These are phyloP conservation scores for Himalopsyche kuldschensis DNA, from an alignment of 2,888 invertebrate genomes.

Conservation along the genomic window DNA sequence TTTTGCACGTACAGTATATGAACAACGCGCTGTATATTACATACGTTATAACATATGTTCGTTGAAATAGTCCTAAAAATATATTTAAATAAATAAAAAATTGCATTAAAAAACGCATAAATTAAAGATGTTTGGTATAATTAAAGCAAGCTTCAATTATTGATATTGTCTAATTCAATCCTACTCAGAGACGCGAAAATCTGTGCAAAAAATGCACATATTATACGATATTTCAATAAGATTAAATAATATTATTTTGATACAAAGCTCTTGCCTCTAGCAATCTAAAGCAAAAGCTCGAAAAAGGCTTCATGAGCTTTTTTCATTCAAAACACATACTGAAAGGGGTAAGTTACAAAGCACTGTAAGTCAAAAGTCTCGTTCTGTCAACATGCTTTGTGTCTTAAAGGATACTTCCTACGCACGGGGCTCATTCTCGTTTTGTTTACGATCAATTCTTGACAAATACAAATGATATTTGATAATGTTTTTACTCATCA, in stretches of 20 bases:
- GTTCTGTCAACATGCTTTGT: background rate
- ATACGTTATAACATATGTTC: too few species aligned
- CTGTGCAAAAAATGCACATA: background rate
- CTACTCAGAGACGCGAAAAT: too few species aligned
- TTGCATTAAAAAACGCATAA: too few species aligned
- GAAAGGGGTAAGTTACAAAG: background rate
- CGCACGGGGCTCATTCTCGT: background rate
- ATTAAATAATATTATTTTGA: background rate
- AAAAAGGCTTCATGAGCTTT: background rate
- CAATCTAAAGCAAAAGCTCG: background rate
- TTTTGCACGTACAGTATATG: too few species aligned
- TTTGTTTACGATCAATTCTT: background rate
- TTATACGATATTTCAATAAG: background rate
- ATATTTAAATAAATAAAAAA: too few species aligned
- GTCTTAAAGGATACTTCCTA: background rate
- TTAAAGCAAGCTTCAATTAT: too few species aligned
- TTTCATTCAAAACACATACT: background rate
- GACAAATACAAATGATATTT: too few species aligned
- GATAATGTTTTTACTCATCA: too few species aligned
- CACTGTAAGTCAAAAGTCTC: background rate
- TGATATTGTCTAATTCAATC: too few species aligned
- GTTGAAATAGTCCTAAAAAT: too few species aligned
- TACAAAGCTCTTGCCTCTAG: background rate
- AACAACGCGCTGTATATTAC: too few species aligned
- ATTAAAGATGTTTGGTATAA: too few species aligned